Percentiles rank a stretch among this genome's conserved stretches.
These are phyloP conservation scores for Vespertilio murinus DNA, from an alignment of 2,797 vertebrate species.

Conservation along the genomic window DNA sequence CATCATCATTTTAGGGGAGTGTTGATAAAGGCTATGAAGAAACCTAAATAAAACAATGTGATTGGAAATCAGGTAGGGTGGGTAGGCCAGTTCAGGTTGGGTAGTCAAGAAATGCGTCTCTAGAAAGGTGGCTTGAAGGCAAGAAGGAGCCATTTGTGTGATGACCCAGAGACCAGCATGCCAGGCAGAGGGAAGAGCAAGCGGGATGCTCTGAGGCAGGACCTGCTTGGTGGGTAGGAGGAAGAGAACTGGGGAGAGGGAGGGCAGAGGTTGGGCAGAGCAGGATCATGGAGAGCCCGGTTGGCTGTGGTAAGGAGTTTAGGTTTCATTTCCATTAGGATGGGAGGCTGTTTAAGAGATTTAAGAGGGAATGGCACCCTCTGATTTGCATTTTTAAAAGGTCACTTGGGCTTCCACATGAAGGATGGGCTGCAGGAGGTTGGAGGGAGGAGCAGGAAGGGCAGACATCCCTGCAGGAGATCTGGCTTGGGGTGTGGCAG, in stretches of 20 bases:
- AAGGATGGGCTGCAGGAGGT: background rate
- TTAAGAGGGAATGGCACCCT: background rate
- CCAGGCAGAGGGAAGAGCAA: background rate
- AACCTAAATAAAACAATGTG: background rate
- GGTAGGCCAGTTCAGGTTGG: too few relatives aligned
- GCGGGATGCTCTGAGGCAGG: background rate
- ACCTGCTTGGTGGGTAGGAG: too few relatives aligned
- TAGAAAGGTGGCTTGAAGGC: too few relatives aligned
- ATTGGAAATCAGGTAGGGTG: too few relatives aligned
- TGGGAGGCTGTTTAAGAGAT: background rate
- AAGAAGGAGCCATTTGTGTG: background rate
- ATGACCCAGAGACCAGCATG: fast-evolving
- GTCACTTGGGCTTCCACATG: background rate
- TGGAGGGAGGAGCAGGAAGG: background rate
- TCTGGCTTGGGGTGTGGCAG: background rate
- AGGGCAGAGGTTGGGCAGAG: fast-evolving
- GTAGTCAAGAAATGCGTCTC: background rate
- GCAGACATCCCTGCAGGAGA: background rate
- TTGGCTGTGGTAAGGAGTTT: background rate
- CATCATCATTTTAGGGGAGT: background rate
- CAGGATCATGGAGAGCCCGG: background rate
- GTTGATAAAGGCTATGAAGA: background rate
- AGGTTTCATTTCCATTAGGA: background rate
- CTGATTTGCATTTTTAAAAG: slow-evolving; percentile 61
- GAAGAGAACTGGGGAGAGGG: background rate